Conservation (phyloP, 2,888 invertebrate genomes). For the Cosmopolites sordidus region DNA sequence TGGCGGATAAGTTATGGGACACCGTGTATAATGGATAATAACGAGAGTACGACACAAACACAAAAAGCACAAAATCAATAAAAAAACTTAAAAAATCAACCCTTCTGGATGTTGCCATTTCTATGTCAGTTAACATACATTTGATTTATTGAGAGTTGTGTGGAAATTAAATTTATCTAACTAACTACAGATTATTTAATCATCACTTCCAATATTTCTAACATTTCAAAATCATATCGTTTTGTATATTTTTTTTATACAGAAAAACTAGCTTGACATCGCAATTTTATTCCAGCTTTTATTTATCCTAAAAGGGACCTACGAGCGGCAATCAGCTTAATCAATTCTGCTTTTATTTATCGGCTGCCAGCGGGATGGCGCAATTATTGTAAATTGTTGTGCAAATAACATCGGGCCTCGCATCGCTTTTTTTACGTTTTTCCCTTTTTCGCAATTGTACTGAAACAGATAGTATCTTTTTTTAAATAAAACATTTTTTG, state of each 20-base stretch:
- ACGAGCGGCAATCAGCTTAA: conserved; percentile 48
- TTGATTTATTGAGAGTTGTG: too few relatives aligned
- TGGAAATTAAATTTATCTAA: too few relatives aligned
- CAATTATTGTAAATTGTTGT: conserved; percentile 29
- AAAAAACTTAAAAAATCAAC: too few relatives aligned
- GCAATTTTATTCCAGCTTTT: conserved; percentile 31
- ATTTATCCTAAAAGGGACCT: conserved; percentile 47
- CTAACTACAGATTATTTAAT: too few relatives aligned
- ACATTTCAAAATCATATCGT: too few relatives aligned
- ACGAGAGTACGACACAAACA: too few relatives aligned
- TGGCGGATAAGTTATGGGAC: too few relatives aligned
- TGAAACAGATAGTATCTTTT: conserved; percentile 16
- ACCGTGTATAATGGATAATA: too few relatives aligned
- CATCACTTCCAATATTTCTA: too few relatives aligned
- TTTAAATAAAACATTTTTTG: background rate
- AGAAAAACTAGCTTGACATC: background rate
- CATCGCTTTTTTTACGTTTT: conserved; percentile 9
- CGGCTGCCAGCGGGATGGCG: conserved; percentile 31
- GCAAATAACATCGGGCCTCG: conserved; percentile 19
- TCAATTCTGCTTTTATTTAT: conserved; percentile 50
- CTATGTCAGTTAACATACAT: too few relatives aligned
- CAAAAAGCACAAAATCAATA: too few relatives aligned
- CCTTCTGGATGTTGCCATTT: too few relatives aligned
- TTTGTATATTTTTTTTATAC: background rate
- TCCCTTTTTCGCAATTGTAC: conserved; percentile 11